Conservation (phyloP, 2,113 vertebrate species). For the Ciconia boyciana region DNA sequence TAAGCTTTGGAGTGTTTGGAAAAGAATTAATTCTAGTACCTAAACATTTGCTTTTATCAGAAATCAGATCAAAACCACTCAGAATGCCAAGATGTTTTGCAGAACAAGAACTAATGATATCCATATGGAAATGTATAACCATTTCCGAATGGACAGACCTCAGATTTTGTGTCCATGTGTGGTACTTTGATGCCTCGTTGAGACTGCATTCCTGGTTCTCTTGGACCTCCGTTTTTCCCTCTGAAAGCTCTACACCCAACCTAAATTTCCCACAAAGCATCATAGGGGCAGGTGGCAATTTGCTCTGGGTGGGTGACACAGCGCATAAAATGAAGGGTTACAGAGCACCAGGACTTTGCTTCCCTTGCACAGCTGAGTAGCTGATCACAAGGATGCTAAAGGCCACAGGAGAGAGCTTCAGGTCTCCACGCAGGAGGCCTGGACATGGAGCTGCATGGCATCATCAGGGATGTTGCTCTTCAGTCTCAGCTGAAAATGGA, state of each 20-base stretch:
- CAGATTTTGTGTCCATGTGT: not conserved
- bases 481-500: not conserved
- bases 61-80: not conserved
- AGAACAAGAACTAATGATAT: not conserved
- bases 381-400: not conserved
- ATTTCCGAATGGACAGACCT: not conserved
- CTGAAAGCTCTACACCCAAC: not conserved
- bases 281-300: not conserved
- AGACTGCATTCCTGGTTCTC: not conserved
- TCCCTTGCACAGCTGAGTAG: not conserved
- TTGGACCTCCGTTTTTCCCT: not conserved
- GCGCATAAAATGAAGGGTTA: not conserved
- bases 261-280: not conserved
- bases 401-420: not conserved
- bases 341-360: not conserved
- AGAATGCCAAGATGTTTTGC: not conserved
- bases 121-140: not conserved
- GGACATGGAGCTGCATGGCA: not conserved
- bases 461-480: not conserved
- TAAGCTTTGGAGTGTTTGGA: not conserved
- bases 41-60: not conserved
- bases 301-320: not conserved
- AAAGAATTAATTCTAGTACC: not conserved
- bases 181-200: not conserved
- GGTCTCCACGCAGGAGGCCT: not conserved